Percentiles rank a stretch among this genome's conserved stretches.
phyloP scores from a whole-genome alignment of 1,140 invertebrate species.

The Odontomachus brunneus region DNA sequence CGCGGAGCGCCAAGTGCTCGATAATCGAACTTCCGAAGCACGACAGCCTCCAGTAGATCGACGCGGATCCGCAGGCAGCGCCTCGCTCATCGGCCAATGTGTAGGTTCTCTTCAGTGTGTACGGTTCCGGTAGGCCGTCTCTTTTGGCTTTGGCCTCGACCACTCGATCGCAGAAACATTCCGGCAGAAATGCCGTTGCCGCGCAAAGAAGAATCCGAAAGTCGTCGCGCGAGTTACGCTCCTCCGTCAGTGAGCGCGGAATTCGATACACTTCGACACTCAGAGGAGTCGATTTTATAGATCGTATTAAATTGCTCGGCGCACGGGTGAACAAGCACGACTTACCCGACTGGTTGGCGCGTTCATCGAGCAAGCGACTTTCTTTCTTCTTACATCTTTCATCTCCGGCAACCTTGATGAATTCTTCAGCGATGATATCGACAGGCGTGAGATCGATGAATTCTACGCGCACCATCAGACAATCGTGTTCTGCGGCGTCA shows the following conservation, averaged over 20 bases:
- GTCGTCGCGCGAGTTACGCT: background rate
- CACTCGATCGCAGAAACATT: slow-evolving; percentile 55
- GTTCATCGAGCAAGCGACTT: background rate
- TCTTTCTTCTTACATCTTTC: slow-evolving; percentile 27
- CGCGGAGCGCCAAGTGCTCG: slow-evolving; percentile 55
- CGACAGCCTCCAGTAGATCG: slow-evolving; percentile 70
- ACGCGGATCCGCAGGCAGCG: slow-evolving; percentile 65
- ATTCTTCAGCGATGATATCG: slow-evolving; percentile 54
- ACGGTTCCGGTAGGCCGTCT: slow-evolving; percentile 55
- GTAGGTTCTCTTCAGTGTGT: slow-evolving; percentile 66
- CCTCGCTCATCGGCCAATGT: slow-evolving; percentile 62
- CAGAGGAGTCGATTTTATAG: slow-evolving; percentile 66
- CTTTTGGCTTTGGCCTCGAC: slow-evolving; percentile 29
- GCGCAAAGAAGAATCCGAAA: slow-evolving; percentile 44
- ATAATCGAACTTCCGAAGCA: slow-evolving; percentile 74
- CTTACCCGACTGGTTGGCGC: slow-evolving; percentile 68
- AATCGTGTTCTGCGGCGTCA: slow-evolving; percentile 8
- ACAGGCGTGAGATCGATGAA: slow-evolving; percentile 74
- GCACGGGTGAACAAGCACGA: slow-evolving; percentile 75
- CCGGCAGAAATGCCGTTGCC: slow-evolving; percentile 55
- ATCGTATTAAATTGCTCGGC: slow-evolving; percentile 62
- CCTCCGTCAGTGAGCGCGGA: background rate
- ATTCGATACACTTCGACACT: slow-evolving; percentile 66
- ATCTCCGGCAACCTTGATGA: background rate
- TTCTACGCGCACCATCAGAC: slow-evolving; percentile 61